Conservation (phyloP, 2,797 vertebrate genomes). For the Chiloscyllium punctatum region DNA sequence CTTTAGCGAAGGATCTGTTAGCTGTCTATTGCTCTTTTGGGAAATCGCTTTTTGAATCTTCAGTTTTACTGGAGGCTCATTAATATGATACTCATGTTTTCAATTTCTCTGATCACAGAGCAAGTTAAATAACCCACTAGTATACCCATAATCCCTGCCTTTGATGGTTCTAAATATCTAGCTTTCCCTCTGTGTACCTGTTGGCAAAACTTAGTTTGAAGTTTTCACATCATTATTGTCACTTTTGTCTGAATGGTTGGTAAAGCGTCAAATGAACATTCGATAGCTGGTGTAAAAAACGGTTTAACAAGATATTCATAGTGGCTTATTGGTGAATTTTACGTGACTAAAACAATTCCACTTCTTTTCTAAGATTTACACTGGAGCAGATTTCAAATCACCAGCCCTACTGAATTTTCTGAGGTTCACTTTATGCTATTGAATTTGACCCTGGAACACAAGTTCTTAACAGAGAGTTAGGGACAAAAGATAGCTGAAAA, state of each 20-base stretch:
- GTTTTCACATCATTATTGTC: not conserved
- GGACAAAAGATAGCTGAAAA: not conserved
- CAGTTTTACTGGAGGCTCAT: not conserved
- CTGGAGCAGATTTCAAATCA: not conserved
- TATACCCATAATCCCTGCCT: not conserved
- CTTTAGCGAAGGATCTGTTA: not conserved
- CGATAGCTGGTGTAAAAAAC: not conserved
- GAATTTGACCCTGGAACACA: not conserved
- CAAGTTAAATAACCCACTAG: not conserved
- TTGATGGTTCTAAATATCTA: conserved; percentile 2
- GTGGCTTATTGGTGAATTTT: not conserved
- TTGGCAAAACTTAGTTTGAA: not conserved
- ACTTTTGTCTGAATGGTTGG: not conserved
- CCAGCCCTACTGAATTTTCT: not conserved
- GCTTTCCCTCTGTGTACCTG: not conserved
- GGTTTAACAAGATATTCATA: not conserved
- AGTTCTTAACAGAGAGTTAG: not conserved
- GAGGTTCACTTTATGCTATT: not conserved
- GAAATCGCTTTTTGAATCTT: not conserved
- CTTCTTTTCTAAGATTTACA: not conserved
- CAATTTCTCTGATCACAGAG: not conserved
- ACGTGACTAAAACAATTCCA: not conserved
- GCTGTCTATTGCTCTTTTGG: not conserved
- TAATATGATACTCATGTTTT: conserved; percentile 4
- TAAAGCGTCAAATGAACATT: not conserved